These are phyloP conservation scores for Synergus laeviventris DNA, from an alignment of 2,888 invertebrate genomes.

Conservation along the genomic window DNA sequence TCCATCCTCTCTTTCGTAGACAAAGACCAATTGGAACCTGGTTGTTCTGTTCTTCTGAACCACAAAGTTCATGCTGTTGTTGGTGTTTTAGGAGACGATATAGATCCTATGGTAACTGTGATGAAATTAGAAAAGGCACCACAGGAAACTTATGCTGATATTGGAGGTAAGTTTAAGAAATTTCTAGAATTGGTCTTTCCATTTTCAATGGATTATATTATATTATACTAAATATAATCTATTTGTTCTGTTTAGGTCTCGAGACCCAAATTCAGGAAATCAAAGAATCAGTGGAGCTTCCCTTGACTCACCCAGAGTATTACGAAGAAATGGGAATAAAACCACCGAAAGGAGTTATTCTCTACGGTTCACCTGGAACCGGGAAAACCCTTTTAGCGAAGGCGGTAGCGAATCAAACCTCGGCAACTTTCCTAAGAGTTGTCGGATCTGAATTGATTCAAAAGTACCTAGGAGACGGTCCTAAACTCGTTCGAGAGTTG, in stretches of 20 bases:
- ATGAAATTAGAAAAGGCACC: constrained; percentile 99
- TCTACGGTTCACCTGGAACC: constrained; percentile 98
- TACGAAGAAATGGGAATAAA: constrained; percentile 99
- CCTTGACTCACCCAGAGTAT: constrained; percentile 99
- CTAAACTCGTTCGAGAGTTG: constrained; percentile 97
- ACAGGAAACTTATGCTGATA: constrained; percentile 99
- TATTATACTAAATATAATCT: background rate
- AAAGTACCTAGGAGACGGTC: constrained; percentile 99
- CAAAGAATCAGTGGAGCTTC: constrained; percentile 98
- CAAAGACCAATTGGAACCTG: constrained; percentile 99
- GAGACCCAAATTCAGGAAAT: constrained; percentile 99
- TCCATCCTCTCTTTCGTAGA: constrained; percentile 99
- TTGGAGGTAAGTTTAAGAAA: constrained; percentile 81
- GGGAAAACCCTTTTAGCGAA: constrained; percentile 98
- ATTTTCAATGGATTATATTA: background rate
- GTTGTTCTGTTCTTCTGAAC: constrained; percentile 97
- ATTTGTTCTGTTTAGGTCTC: constrained; percentile 78
- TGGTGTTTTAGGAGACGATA: constrained; percentile 98
- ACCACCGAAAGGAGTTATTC: constrained; percentile 98
- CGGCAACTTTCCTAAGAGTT: constrained; percentile 98
- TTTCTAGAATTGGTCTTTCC: background rate
- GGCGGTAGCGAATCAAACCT: constrained; percentile 99
- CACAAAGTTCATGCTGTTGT: constrained; percentile 99
- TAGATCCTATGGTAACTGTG: constrained; percentile 99
- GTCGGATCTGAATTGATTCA: constrained; percentile 99